phyloP scores from a whole-genome alignment of 2,888 invertebrate species.

The Drymonia ruficornis region DNA sequence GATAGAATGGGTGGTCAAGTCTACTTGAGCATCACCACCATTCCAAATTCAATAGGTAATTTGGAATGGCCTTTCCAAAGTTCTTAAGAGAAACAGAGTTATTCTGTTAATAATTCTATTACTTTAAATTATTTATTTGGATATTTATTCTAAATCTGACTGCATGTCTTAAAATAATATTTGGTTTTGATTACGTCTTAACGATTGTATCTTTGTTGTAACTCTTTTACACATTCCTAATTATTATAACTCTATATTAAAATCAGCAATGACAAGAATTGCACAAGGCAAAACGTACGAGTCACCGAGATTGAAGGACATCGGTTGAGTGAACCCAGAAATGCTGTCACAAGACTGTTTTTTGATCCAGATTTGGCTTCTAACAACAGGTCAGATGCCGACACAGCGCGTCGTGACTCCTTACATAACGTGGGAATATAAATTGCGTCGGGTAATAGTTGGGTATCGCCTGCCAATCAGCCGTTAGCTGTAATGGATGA shows the following conservation, averaged over 20 bases:
- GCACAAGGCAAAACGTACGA: not conserved
- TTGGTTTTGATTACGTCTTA: too few relatives aligned
- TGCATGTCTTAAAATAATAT: too few relatives aligned
- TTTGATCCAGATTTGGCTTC: slow-evolving; percentile 1
- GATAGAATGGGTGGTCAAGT: not conserved
- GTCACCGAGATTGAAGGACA: not conserved
- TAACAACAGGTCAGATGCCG: not conserved
- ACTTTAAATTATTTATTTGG: too few relatives aligned
- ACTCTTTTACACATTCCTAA: too few relatives aligned
- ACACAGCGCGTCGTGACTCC: not conserved
- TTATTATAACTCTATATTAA: too few relatives aligned
- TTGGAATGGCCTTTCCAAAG: not conserved
- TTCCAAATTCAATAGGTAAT: too few relatives aligned
- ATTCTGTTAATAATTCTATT: too few relatives aligned
- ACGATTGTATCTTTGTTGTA: too few relatives aligned
- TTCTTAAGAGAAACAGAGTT: too few relatives aligned
- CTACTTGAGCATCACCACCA: too few relatives aligned
- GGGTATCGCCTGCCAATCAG: slow-evolving; percentile 42
- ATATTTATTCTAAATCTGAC: too few relatives aligned
- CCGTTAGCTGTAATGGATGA: slow-evolving; percentile 45
- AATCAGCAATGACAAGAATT: not conserved
- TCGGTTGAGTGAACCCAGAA: too few relatives aligned
- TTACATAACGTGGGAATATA: slow-evolving; percentile 3
- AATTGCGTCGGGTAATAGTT: not conserved
- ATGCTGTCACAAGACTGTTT: not conserved